phyloP scores from a whole-genome alignment of 1,140 invertebrate genomes.

The Chionoecetes opilio region DNA sequence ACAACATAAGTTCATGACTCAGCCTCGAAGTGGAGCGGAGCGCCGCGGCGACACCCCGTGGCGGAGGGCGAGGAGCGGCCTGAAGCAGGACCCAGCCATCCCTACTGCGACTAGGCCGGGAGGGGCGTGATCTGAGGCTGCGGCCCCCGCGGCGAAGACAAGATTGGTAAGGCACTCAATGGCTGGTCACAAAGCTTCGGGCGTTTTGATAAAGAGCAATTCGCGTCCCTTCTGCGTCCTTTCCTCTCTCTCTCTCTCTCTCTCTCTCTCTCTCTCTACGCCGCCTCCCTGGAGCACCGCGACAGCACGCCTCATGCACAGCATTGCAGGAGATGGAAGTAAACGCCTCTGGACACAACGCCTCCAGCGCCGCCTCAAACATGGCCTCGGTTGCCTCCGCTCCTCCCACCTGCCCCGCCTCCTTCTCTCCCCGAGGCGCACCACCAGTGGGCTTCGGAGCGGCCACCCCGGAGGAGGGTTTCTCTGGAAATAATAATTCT shows the following conservation, averaged over 20 bases:
- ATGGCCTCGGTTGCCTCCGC: background rate
- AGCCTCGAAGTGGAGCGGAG: background rate
- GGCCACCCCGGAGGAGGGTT: background rate
- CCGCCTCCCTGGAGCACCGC: background rate
- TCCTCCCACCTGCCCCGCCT: background rate
- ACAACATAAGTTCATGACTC: background rate
- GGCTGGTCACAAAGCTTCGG: slow-evolving; percentile 12
- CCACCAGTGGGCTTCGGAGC: background rate
- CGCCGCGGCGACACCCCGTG: background rate
- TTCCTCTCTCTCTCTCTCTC: background rate
- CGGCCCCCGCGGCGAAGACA: slow-evolving; percentile 48
- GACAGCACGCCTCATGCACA: background rate
- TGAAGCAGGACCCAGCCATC: slow-evolving; percentile 1
- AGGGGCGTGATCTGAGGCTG: slow-evolving; percentile 22
- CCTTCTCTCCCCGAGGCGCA: background rate
- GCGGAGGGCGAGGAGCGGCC: background rate
- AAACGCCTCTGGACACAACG: slow-evolving; percentile 14
- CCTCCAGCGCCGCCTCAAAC: background rate
- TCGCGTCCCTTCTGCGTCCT: background rate
- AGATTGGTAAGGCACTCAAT: slow-evolving; percentile 64
- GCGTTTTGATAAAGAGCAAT: slow-evolving; percentile 33
- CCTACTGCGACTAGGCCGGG: slow-evolving; percentile 3
- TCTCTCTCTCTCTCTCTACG: slow-evolving; percentile 16
- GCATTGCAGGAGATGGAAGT: background rate
- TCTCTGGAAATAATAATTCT: slow-evolving; percentile 19